Percentiles rank a stretch among this genome's conserved stretches.
These are phyloP conservation scores for Blomia tropicalis DNA, from an alignment of 2,888 invertebrate species.

Conservation along the genomic window DNA sequence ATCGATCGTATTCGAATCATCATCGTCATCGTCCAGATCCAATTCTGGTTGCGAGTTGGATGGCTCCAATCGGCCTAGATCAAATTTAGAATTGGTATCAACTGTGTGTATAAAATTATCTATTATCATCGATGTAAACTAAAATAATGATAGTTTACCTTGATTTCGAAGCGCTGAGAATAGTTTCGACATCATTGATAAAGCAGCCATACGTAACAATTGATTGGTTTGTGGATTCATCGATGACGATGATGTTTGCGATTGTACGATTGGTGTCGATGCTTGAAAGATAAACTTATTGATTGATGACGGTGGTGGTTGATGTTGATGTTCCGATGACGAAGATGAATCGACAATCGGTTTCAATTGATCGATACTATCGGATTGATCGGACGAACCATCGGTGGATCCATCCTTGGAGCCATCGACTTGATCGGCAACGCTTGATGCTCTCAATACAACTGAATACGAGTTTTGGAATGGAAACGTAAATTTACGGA, in stretches of 20 bases:
- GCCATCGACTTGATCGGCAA: background rate
- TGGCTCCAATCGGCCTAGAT: background rate
- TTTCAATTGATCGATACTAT: background rate
- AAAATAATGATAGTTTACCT: background rate
- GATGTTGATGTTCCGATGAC: background rate
- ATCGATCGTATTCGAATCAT: background rate
- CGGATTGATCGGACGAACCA: background rate
- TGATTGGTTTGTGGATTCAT: slow-evolving; percentile 16
- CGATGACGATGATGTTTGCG: background rate
- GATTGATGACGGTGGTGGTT: background rate
- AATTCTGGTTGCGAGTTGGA: background rate
- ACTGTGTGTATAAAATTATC: background rate
- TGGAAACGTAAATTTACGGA: slow-evolving; percentile 12
- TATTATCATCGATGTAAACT: background rate
- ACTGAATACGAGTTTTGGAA: slow-evolving; percentile 15
- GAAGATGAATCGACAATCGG: background rate
- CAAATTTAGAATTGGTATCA: background rate
- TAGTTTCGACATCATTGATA: slow-evolving; percentile 26
- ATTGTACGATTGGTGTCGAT: background rate
- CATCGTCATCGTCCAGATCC: slow-evolving; percentile 11
- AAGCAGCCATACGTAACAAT: slow-evolving; percentile 23
- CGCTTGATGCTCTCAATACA: background rate
- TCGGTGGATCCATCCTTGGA: background rate
- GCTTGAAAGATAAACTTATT: background rate
- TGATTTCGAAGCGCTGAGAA: slow-evolving; percentile 20